Conservation (phyloP, 2,888 invertebrate genomes). For the Drosophila rellima region DNA sequence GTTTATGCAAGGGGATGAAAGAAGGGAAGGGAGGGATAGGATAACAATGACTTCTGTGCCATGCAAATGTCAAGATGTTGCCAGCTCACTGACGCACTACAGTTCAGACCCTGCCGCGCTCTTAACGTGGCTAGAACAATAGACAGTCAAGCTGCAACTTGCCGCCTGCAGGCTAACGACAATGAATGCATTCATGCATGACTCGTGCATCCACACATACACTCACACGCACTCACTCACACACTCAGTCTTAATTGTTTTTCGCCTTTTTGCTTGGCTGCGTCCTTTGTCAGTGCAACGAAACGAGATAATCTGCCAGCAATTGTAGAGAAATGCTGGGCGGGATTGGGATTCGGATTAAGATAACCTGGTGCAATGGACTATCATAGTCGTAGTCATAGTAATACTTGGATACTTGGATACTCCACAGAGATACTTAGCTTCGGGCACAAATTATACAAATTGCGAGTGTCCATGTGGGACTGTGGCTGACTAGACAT, state of each 20-base stretch:
- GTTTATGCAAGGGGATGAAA: conserved; percentile 1
- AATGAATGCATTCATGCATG: conserved; percentile 62
- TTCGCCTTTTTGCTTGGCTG: conserved; percentile 67
- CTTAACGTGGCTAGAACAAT: conserved; percentile 56
- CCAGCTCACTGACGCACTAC: conserved; percentile 43
- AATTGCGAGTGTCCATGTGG: conserved; percentile 50
- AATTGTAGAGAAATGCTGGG: conserved; percentile 40
- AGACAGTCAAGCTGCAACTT: conserved; percentile 50
- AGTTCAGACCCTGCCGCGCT: conserved; percentile 25
- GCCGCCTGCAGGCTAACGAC: conserved; percentile 50
- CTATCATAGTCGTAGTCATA: not conserved
- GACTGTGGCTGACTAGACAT: conserved; percentile 1
- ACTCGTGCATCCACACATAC: conserved; percentile 26
- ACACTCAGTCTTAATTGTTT: conserved; percentile 66
- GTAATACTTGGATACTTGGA: not conserved
- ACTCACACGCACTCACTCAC: conserved; percentile 8
- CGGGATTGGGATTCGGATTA: not conserved
- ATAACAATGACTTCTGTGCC: conserved; percentile 23
- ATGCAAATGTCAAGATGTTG: conserved; percentile 72
- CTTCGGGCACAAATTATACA: conserved; percentile 52
- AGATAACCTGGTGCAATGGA: not conserved
- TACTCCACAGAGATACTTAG: conserved; percentile 34
- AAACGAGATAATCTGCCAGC: conserved; percentile 64
- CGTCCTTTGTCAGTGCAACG: conserved; percentile 53
- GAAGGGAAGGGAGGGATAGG: not conserved